phyloP scores from a whole-genome alignment of 1,140 invertebrate species.

The Drosophila nikananu region DNA sequence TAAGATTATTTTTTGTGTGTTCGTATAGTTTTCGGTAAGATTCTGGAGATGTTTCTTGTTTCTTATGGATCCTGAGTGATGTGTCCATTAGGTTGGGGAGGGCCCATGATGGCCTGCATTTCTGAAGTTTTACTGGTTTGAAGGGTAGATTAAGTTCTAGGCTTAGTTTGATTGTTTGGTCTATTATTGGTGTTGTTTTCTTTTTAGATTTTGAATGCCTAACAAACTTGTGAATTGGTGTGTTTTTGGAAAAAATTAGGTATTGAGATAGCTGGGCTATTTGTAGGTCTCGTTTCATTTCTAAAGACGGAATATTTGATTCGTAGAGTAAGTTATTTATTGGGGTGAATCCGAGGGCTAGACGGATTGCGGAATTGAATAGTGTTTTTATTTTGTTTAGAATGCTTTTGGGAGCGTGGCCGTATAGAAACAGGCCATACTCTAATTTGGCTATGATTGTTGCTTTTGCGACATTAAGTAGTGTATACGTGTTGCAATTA shows the following conservation, averaged over 20 bases:
- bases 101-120: neutral
- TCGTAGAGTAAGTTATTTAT: neutral
- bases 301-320: conserved; percentile 2
- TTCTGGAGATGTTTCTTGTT: neutral
- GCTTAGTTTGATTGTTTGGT: neutral
- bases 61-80: neutral
- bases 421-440: too few relatives aligned
- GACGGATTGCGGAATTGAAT: too few relatives aligned
- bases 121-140: conserved; percentile 7
- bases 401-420: too few relatives aligned
- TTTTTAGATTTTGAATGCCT: neutral
- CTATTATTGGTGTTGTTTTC: conserved; percentile 7
- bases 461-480: too few relatives aligned
- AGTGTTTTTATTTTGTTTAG: too few relatives aligned
- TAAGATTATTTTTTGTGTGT: conserved; percentile 3
- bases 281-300: conserved; percentile 7
- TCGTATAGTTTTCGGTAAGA: neutral
- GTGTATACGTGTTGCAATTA: too few relatives aligned
- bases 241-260: neutral
- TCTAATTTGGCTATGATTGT: too few relatives aligned
- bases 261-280: conserved; percentile 4
- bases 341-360: too few relatives aligned
- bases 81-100: conserved; percentile 17
- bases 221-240: neutral
- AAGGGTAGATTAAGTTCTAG: conserved; percentile 4